These are phyloP conservation scores for Ficedula albicollis DNA, from an alignment of 2,797 vertebrate species.

Conservation along the genomic window DNA sequence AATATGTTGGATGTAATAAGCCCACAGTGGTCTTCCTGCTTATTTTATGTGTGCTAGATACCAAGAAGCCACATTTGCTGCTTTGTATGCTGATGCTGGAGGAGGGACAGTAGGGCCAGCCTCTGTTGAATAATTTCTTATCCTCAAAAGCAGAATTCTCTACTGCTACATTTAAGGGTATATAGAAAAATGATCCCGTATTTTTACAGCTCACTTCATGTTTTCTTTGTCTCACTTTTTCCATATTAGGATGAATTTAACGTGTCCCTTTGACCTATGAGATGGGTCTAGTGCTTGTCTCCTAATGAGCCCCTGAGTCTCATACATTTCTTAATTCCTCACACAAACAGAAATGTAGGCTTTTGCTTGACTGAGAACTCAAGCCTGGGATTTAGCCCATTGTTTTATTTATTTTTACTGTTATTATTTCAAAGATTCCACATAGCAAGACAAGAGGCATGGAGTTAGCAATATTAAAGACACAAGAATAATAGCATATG, in stretches of 20 bases:
- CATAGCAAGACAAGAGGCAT: rapidly evolving
- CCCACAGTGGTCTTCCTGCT: background rate
- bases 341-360: background rate
- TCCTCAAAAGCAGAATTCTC: background rate
- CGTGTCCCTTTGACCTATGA: background rate
- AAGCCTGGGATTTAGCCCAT: background rate
- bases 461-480: background rate
- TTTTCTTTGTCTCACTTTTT: background rate
- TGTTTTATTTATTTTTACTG: slow-evolving; percentile 7
- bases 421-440: background rate
- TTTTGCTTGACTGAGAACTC: background rate
- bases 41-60: background rate
- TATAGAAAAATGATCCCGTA: background rate
- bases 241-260: background rate
- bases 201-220: background rate
- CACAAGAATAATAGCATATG: background rate
- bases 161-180: background rate
- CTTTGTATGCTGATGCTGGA: background rate
- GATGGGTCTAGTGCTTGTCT: background rate
- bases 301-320: background rate
- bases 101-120: background rate
- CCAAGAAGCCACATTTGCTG: background rate
- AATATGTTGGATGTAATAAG: background rate
- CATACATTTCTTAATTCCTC: background rate
- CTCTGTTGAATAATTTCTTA: background rate